These are phyloP conservation scores for Agrilus cyanescens DNA, from an alignment of 2,888 invertebrate species.

Conservation along the genomic window DNA sequence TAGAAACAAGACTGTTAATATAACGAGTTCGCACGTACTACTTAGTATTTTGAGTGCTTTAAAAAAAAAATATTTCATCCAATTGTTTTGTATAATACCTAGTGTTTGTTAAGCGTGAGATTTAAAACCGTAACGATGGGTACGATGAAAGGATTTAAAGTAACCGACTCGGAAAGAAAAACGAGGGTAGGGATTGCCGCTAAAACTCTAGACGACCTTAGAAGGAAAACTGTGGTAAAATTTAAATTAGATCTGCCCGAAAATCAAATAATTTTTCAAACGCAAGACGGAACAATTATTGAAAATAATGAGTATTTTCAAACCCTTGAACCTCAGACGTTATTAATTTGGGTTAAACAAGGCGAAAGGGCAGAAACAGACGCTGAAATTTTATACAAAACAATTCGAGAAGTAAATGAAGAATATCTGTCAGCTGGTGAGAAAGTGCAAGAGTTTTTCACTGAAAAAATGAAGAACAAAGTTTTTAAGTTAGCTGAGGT, in stretches of 20 bases:
- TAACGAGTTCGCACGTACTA: no score
- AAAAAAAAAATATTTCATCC: no score
- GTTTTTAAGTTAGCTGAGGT: slow-evolving; percentile 37
- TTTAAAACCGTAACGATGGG: slow-evolving; percentile 18
- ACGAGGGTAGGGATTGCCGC: slow-evolving; percentile 62
- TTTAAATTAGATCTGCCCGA: slow-evolving; percentile 30
- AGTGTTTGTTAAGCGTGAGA: not conserved
- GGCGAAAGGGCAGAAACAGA: slow-evolving; percentile 40
- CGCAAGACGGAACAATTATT: slow-evolving; percentile 55
- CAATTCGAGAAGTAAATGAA: slow-evolving; percentile 53
- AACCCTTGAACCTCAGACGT: slow-evolving; percentile 62
- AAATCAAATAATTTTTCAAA: slow-evolving; percentile 28
- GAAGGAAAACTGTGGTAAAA: slow-evolving; percentile 55
- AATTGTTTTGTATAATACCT: not conserved
- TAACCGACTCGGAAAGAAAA: slow-evolving; percentile 54
- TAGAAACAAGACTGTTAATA: no score
- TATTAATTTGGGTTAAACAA: slow-evolving; percentile 45
- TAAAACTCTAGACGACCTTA: slow-evolving; percentile 50
- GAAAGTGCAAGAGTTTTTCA: slow-evolving; percentile 62
- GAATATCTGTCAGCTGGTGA: slow-evolving; percentile 59
- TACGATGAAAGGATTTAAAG: slow-evolving; percentile 58
- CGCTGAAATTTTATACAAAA: slow-evolving; percentile 58
- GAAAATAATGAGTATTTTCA: slow-evolving; percentile 66
- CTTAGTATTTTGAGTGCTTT: no score
- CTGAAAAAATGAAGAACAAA: slow-evolving; percentile 49